These are phyloP conservation scores for Percina caprodes DNA, from an alignment of 2,113 vertebrate species.

Conservation along the genomic window DNA sequence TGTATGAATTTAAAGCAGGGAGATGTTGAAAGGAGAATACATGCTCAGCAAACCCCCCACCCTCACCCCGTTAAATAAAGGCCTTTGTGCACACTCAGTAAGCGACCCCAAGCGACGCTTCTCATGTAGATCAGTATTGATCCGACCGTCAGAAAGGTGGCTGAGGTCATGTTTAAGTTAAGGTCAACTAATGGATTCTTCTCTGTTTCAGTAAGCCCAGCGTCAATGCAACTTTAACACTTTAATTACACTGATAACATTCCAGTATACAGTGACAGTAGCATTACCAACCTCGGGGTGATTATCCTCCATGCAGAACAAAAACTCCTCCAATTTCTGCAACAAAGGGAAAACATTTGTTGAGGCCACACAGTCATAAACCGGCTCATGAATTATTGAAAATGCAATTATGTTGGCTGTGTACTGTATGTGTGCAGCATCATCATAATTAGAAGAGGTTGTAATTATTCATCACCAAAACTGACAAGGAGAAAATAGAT, in stretches of 20 bases:
- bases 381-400: constrained; percentile 78
- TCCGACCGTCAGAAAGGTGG: constrained; percentile 21
- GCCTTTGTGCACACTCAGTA: constrained; percentile 20
- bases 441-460: constrained; percentile 64
- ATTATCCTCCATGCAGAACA: constrained; percentile 84
- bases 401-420: constrained; percentile 67
- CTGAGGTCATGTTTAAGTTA: constrained; percentile 60
- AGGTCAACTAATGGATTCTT: constrained; percentile 55
- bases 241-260: constrained; percentile 57
- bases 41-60: constrained; percentile 39
- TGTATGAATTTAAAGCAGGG: constrained; percentile 42
- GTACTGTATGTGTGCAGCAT: constrained; percentile 67
- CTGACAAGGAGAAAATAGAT: constrained; percentile 66
- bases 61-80: constrained; percentile 10
- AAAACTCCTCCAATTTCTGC: constrained; percentile 86
- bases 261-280: constrained; percentile 16
- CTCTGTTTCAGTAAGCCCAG: constrained; percentile 5
- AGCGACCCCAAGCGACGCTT: constrained; percentile 19
- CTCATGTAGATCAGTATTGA: constrained; percentile 65
- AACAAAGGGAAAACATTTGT: constrained; percentile 70
- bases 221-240: constrained; percentile 26
- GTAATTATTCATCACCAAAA: constrained; percentile 80
- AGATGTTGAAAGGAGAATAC: constrained; percentile 18
- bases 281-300: constrained; percentile 77
- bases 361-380: constrained; percentile 66